Conservation (phyloP, 2,113 vertebrate genomes). For the Gymnocephalus cernua region DNA sequence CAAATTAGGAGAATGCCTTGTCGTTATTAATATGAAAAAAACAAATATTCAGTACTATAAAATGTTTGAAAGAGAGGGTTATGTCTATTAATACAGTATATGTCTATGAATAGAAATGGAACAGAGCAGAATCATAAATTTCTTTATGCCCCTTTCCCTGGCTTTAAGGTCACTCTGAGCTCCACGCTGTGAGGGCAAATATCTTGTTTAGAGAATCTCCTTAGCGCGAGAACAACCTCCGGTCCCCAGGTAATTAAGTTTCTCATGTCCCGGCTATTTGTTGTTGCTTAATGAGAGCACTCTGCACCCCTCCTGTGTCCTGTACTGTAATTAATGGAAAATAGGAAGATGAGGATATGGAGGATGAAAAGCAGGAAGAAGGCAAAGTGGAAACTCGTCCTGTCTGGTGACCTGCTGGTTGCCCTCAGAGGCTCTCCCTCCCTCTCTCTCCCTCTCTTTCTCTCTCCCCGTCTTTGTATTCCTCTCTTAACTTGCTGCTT, state of each 20-base stretch:
- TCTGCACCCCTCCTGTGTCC: constrained; percentile 50
- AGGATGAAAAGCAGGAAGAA: constrained; percentile 58
- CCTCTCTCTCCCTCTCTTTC: background rate
- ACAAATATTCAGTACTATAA: constrained; percentile 4
- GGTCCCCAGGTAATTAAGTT: constrained; percentile 69
- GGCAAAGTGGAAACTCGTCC: constrained; percentile 49
- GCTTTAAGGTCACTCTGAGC: constrained; percentile 34
- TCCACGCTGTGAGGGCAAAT: constrained; percentile 25
- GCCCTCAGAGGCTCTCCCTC: constrained; percentile 34
- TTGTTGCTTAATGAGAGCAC: constrained; percentile 66
- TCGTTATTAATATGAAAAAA: constrained; percentile 12
- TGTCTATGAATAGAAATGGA: constrained; percentile 28
- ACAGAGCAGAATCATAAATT: constrained; percentile 11
- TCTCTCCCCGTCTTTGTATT: constrained; percentile 65
- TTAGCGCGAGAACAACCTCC: constrained; percentile 47
- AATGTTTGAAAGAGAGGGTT: constrained; percentile 16
- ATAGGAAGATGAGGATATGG: constrained; percentile 55
- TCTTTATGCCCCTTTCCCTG: constrained; percentile 3
- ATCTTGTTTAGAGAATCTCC: constrained; percentile 49
- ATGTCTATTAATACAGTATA: constrained; percentile 5
- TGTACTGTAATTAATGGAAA: constrained; percentile 61
- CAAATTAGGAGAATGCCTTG: background rate
- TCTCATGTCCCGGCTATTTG: constrained; percentile 64
- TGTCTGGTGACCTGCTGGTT: constrained; percentile 61
- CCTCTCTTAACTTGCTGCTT: constrained; percentile 77